Conservation (phyloP, 2,113 vertebrate genomes). For the Reinhardtius hippoglossoides region DNA sequence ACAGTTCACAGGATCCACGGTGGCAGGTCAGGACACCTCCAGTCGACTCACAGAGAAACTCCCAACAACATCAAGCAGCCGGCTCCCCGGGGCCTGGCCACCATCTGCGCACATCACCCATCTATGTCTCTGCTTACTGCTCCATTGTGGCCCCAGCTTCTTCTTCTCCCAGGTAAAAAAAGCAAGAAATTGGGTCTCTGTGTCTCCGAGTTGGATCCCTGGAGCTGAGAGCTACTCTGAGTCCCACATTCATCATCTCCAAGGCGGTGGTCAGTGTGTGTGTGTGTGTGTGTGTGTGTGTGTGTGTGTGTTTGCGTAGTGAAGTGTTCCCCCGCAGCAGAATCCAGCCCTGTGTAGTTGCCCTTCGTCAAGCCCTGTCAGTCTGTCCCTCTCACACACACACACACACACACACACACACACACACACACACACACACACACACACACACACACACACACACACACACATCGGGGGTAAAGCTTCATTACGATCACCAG, state of each 20-base stretch:
- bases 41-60: conserved; percentile 34
- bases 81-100: conserved; percentile 37
- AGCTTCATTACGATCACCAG: conserved; percentile 74
- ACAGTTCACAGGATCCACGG: conserved; percentile 50
- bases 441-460: conserved; percentile 31
- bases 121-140: conserved; percentile 51
- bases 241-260: conserved; percentile 69
- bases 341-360: conserved; percentile 46
- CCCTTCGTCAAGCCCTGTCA: conserved; percentile 61
- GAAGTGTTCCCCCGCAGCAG: conserved; percentile 25
- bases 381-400: neutral
- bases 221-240: conserved; percentile 57
- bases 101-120: conserved; percentile 69
- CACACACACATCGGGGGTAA: conserved; percentile 46
- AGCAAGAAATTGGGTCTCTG: conserved; percentile 64
- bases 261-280: conserved; percentile 52
- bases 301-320: conserved; percentile 16
- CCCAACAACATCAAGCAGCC: conserved; percentile 25
- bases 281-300: conserved; percentile 23
- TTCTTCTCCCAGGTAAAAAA: conserved; percentile 39
- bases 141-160: conserved; percentile 36
- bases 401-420: neutral
- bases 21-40: conserved; percentile 42
- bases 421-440: conserved; percentile 33
- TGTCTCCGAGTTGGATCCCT: conserved; percentile 65